Percentiles rank a stretch among this genome's conserved stretches.
Evolutionary conservation across 2,113 vertebrate species (phyloP).

Genomic region (Platysteira castanea): DNA sequence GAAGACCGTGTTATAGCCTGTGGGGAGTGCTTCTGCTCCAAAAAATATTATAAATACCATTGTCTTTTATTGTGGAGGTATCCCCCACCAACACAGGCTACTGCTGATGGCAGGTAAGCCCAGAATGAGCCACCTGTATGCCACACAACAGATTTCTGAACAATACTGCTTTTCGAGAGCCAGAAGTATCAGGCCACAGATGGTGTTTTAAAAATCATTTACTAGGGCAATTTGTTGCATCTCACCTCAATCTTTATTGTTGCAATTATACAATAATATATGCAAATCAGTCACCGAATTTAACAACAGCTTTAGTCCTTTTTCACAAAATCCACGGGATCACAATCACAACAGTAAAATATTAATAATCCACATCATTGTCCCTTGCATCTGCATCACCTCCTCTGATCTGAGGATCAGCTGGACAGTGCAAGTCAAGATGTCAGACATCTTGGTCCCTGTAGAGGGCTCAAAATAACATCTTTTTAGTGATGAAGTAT

Average conservation of each 20-base stretch:
- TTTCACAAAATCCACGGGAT: not conserved
- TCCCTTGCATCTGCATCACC: not conserved
- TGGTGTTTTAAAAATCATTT: constrained; percentile 1
- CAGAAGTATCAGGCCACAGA: constrained; percentile 13
- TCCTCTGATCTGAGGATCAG: not conserved
- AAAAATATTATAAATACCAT: not conserved
- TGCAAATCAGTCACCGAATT: not conserved
- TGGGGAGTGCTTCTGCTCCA: not conserved
- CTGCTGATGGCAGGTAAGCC: not conserved
- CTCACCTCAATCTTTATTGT: not conserved
- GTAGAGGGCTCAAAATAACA: not conserved
- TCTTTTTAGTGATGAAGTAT: not conserved
- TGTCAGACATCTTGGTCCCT: not conserved
- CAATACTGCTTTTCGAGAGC: not conserved
- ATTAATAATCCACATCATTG: not conserved
- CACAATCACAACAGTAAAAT: not conserved
- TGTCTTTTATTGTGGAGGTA: not conserved
- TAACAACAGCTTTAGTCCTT: not conserved
- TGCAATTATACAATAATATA: not conserved
- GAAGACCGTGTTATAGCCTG: not conserved
- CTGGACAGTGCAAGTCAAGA: not conserved
- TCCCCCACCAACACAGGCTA: not conserved
- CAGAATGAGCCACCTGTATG: not conserved
- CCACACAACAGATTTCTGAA: not conserved
- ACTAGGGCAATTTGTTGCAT: not conserved